A percentile compares a stretch with the other conserved stretches of the same genome.
Evolutionary conservation across 2,888 invertebrate species (phyloP).

Genomic region (Troides oblongomaculatus): DNA sequence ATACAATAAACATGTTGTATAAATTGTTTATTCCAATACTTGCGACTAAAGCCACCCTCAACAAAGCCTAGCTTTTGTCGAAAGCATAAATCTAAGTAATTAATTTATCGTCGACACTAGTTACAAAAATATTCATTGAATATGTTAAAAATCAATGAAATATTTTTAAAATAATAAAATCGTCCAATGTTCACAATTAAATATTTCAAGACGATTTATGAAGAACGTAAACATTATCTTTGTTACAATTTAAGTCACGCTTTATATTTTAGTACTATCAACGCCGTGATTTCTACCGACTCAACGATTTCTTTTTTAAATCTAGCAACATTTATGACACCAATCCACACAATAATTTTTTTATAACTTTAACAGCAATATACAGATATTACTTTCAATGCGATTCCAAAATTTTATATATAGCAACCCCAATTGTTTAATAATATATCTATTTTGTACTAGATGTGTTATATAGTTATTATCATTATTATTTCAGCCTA

Average conservation of each 20-base stretch:
- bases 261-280: too few species aligned
- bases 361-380: neutral
- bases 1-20: neutral
- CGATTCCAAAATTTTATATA: neutral
- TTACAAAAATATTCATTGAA: too few species aligned
- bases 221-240: too few species aligned
- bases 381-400: neutral
- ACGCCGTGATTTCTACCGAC: too few species aligned
- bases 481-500: neutral
- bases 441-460: constrained; percentile 25
- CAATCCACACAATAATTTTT: neutral
- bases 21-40: neutral
- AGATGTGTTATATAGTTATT: constrained; percentile 2
- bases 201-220: too few species aligned
- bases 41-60: neutral
- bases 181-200: too few species aligned
- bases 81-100: neutral
- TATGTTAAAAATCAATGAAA: too few species aligned
- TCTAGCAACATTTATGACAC: constrained; percentile 1
- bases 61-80: neutral
- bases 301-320: too few species aligned
- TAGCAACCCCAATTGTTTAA: constrained; percentile 1
- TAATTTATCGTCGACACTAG: too few species aligned
- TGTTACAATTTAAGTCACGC: too few species aligned
- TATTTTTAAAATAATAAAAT: too few species aligned